Evolutionary conservation across 2,113 vertebrate species (phyloP).

Genomic region (Dolichallabes microphthalmus): DNA sequence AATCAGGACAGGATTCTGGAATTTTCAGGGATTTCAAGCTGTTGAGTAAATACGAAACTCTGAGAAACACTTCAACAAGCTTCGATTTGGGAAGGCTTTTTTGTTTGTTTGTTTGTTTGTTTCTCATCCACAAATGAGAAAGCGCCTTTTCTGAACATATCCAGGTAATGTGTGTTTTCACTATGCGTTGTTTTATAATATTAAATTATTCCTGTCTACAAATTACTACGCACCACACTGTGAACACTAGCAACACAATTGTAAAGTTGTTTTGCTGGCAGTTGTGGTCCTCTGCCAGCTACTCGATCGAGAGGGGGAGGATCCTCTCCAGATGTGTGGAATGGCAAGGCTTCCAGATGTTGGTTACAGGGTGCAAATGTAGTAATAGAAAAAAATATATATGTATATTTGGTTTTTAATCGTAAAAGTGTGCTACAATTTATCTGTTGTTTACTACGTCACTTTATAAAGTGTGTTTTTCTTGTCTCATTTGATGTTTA

Average conservation of each 20-base stretch:
- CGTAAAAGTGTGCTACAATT: not conserved
- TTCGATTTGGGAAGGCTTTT: constrained; percentile 61
- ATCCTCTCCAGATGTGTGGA: constrained; percentile 71
- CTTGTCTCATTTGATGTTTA: not conserved
- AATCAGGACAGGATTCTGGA: not conserved
- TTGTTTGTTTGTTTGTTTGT: constrained; percentile 64
- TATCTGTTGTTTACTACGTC: not conserved
- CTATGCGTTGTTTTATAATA: not conserved
- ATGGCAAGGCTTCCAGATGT: constrained; percentile 71
- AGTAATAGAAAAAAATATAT: not conserved
- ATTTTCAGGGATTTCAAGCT: not conserved
- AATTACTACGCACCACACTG: not conserved
- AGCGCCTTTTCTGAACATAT: constrained; percentile 59
- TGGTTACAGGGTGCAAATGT: constrained; percentile 36
- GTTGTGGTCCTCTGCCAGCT: constrained; percentile 67
- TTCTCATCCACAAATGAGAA: constrained; percentile 65
- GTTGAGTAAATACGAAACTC: constrained; percentile 28
- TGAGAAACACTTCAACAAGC: constrained; percentile 39
- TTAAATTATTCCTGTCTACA: not conserved
- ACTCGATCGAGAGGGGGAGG: constrained; percentile 72
- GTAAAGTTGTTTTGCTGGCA: constrained; percentile 71
- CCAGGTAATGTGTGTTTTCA: constrained; percentile 66
- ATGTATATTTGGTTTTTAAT: not conserved
- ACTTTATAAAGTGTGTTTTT: not conserved
- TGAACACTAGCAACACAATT: constrained; percentile 41